phyloP scores from a whole-genome alignment of 2,797 vertebrate genomes.

The Etheostoma perlongum region DNA sequence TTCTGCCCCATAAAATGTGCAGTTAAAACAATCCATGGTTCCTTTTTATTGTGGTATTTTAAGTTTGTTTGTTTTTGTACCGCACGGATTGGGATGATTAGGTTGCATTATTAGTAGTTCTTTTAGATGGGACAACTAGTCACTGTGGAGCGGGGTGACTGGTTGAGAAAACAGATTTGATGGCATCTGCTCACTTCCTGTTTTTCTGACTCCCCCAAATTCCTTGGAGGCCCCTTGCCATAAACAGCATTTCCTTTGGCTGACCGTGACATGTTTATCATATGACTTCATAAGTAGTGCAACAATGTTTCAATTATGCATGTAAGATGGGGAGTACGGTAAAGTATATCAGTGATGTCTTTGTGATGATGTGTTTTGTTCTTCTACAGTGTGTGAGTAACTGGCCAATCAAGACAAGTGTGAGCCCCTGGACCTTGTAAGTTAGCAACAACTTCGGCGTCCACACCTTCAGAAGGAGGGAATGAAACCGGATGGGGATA shows the following conservation, averaged over 20 bases:
- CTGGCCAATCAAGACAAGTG: slow-evolving; percentile 21
- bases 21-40: slow-evolving; percentile 7
- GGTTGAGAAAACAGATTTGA: slow-evolving; percentile 30
- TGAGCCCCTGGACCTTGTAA: slow-evolving; percentile 35
- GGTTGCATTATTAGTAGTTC: slow-evolving; percentile 20
- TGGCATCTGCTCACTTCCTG: slow-evolving; percentile 62
- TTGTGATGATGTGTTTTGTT: slow-evolving; percentile 20
- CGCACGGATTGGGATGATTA: slow-evolving; percentile 1
- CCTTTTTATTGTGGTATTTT: slow-evolving; percentile 35
- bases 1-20: slow-evolving; percentile 18
- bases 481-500: slow-evolving; percentile 88
- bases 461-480: slow-evolving; percentile 55
- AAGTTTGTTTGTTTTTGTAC: slow-evolving; percentile 16
- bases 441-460: slow-evolving; percentile 6
- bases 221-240: slow-evolving; percentile 53
- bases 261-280: slow-evolving; percentile 17
- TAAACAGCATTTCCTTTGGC: slow-evolving; percentile 58
- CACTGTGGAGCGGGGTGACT: neutral
- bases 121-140: neutral
- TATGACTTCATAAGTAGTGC: slow-evolving; percentile 24
- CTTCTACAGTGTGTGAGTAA: slow-evolving; percentile 55
- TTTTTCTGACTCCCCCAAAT: slow-evolving; percentile 58
- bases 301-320: neutral
- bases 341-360: neutral
- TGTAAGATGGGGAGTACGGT: neutral